Evolutionary conservation across 2,113 vertebrate species (phyloP).

Genomic region (Petrocephalus microphthalmus): DNA sequence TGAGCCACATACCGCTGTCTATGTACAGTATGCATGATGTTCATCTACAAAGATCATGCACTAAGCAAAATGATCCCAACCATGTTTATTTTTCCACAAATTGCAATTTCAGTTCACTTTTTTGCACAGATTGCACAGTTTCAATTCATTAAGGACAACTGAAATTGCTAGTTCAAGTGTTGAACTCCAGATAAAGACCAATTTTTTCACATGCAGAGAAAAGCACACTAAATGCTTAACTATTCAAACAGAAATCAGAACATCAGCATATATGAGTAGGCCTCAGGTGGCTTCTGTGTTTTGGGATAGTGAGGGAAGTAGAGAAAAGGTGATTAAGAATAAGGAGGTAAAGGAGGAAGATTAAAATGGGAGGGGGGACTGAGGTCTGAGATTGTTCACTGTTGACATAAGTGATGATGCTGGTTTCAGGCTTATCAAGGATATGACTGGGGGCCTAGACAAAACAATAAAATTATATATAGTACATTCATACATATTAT

Average conservation of each 20-base stretch:
- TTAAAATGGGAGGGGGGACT: not conserved
- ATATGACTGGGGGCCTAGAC: not conserved
- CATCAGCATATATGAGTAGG: not conserved
- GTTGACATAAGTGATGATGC: not conserved
- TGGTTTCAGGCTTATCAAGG: not conserved
- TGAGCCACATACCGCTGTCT: not conserved
- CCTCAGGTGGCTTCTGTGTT: not conserved
- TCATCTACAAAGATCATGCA: not conserved
- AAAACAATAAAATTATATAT: not conserved
- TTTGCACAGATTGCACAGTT: not conserved
- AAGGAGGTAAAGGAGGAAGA: not conserved
- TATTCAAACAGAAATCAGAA: not conserved
- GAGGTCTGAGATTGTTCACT: not conserved
- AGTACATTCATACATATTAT: not conserved
- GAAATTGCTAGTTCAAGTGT: not conserved
- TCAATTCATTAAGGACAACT: not conserved
- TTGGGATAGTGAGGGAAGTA: not conserved
- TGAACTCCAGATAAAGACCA: not conserved
- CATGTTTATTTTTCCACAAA: not conserved
- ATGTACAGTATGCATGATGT: not conserved
- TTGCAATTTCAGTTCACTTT: not conserved
- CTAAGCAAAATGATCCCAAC: not conserved
- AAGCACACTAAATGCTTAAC: not conserved
- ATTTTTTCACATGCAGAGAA: not conserved
- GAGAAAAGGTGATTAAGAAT: not conserved